phyloP scores from a whole-genome alignment of 2,888 invertebrate species.

The Pollenia labialis region DNA sequence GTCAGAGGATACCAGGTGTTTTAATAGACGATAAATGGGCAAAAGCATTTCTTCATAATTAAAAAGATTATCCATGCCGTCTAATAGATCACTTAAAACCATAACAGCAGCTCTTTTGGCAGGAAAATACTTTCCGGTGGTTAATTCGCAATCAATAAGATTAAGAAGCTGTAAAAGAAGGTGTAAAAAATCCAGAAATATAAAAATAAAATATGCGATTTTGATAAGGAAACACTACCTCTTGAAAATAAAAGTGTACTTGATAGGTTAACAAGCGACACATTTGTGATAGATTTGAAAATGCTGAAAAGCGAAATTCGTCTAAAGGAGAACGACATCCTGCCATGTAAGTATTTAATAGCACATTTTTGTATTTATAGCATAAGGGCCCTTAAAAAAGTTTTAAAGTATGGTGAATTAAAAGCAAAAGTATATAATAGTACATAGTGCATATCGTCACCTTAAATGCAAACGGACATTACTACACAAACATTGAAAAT shows the following conservation, averaged over 20 bases:
- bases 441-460: too few species aligned
- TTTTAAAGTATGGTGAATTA: not conserved
- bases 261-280: conserved; percentile 82
- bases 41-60: conserved; percentile 82
- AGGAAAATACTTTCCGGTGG: conserved; percentile 81
- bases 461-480: too few species aligned
- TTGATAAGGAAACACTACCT: conserved; percentile 74
- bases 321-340: conserved; percentile 79
- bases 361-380: conserved; percentile 81
- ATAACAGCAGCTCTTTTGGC: conserved; percentile 82
- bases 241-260: conserved; percentile 83
- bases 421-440: too few species aligned
- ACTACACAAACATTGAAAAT: too few species aligned
- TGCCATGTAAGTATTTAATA: conserved; percentile 82
- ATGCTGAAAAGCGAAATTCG: conserved; percentile 83
- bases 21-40: conserved; percentile 82
- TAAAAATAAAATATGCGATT: conserved; percentile 8
- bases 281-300: conserved; percentile 82
- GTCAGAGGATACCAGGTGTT: conserved; percentile 78
- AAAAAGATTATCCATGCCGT: conserved; percentile 82
- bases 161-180: conserved; percentile 74
- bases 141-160: conserved; percentile 79
- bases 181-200: not conserved
- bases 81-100: conserved; percentile 81
- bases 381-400: conserved; percentile 79